Conservation (phyloP, 53 echinoderm and acorn worm species). For the Zoroaster sp. region DNA sequence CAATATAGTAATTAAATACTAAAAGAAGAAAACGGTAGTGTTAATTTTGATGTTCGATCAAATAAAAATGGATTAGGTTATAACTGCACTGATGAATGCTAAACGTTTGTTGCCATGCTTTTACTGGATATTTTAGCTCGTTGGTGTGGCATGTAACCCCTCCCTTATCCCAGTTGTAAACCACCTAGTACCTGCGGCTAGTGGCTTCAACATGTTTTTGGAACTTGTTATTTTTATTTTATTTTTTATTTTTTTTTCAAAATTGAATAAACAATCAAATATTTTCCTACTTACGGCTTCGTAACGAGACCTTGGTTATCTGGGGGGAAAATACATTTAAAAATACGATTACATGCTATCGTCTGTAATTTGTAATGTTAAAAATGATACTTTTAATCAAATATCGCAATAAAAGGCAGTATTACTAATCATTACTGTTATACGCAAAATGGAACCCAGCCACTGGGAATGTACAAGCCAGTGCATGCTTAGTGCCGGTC, state of each 20-base stretch:
- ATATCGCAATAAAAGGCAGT: background rate
- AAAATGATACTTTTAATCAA: background rate
- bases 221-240: background rate
- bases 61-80: too few species aligned
- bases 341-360: background rate
- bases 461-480: background rate
- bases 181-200: background rate
- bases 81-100: too few species aligned
- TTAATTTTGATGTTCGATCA: too few species aligned
- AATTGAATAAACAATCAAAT: background rate
- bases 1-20: too few species aligned
- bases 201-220: background rate
- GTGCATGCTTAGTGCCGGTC: too few species aligned
- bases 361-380: background rate
- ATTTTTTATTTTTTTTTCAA: too few species aligned
- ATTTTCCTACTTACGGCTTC: background rate
- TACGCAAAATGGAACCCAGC: background rate
- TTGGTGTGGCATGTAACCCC: too few species aligned
- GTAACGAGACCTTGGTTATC: background rate
- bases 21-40: too few species aligned
- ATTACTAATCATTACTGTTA: background rate
- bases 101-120: background rate
- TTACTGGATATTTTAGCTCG: too few species aligned
- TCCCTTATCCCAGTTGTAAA: background rate
- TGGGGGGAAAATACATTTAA: background rate